These are phyloP conservation scores for Allophyes oxyacanthae DNA, from an alignment of 2,888 invertebrate genomes.

Conservation along the genomic window DNA sequence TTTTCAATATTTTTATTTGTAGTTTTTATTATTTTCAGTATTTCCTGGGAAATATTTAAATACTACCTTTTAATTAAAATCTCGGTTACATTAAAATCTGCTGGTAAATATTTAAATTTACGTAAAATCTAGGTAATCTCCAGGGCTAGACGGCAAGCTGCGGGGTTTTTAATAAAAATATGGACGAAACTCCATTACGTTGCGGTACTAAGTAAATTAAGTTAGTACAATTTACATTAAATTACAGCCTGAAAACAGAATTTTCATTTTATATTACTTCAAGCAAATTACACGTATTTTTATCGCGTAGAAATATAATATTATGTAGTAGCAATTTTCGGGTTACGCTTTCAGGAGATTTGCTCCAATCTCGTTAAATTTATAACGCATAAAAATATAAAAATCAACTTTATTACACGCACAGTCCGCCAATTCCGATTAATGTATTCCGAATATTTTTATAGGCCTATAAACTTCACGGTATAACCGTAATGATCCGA, in stretches of 20 bases:
- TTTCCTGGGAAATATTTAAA: too few relatives aligned
- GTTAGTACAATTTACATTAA: constrained; percentile 32
- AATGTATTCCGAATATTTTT: constrained; percentile 39
- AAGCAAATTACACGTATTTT: constrained; percentile 4
- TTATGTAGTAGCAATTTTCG: constrained; percentile 5
- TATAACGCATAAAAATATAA: constrained; percentile 48
- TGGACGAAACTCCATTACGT: constrained; percentile 26
- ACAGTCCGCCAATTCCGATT: constrained; percentile 39
- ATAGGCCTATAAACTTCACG: constrained; percentile 47
- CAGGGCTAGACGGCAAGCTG: constrained; percentile 23
- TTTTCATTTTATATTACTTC: constrained; percentile 8
- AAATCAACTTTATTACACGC: constrained; percentile 41
- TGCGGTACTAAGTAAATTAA: constrained; percentile 37
- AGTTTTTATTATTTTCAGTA: too few relatives aligned
- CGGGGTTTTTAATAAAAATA: constrained; percentile 40
- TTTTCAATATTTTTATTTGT: too few relatives aligned
- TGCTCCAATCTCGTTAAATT: constrained; percentile 19
- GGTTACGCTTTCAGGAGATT: constrained; percentile 1
- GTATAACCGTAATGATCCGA: constrained; percentile 30
- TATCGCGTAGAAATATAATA: constrained; percentile 2
- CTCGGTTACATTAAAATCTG: constrained; percentile 17
- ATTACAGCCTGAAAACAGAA: constrained; percentile 25
- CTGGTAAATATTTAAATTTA: constrained; percentile 35
- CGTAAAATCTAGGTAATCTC: constrained; percentile 35
- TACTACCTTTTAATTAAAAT: constrained; percentile 22